A percentile compares a stretch with the other conserved stretches of the same genome.
These are phyloP conservation scores for Andrena trimmerana DNA, from an alignment of 2,888 invertebrate genomes.

Conservation along the genomic window DNA sequence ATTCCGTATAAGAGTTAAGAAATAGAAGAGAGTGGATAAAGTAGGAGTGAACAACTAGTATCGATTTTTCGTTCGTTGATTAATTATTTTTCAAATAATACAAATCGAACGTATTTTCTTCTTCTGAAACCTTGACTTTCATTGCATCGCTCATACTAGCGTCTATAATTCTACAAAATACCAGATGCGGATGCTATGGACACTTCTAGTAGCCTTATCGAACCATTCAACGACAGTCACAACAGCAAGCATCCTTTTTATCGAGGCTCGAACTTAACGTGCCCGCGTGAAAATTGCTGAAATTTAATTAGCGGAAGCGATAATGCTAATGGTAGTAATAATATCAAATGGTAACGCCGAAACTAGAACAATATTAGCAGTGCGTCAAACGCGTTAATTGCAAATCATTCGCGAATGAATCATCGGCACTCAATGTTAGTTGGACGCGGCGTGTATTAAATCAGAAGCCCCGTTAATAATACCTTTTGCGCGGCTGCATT, in stretches of 20 bases:
- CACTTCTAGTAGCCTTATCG: no score
- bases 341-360: constrained; percentile 16
- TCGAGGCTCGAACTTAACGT: neutral
- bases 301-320: constrained; percentile 18
- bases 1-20: no score
- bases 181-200: no score
- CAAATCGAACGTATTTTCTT: no score
- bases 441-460: constrained; percentile 53
- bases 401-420: constrained; percentile 43
- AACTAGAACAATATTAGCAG: constrained; percentile 14
- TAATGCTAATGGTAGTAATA: constrained; percentile 7
- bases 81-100: no score
- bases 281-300: neutral
- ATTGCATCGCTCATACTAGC: no score
- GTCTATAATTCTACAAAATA: no score
- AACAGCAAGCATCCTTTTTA: neutral
- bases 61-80: no score
- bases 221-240: no score
- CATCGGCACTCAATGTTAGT: constrained; percentile 47
- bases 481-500: constrained; percentile 50
- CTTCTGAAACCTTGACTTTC: no score
- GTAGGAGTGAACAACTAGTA: no score
- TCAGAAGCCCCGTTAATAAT: constrained; percentile 65
- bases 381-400: constrained; percentile 45
- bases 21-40: no score